These are phyloP conservation scores for Anarhynchus alexandrinus DNA, from an alignment of 2,113 vertebrate species.

Conservation along the genomic window DNA sequence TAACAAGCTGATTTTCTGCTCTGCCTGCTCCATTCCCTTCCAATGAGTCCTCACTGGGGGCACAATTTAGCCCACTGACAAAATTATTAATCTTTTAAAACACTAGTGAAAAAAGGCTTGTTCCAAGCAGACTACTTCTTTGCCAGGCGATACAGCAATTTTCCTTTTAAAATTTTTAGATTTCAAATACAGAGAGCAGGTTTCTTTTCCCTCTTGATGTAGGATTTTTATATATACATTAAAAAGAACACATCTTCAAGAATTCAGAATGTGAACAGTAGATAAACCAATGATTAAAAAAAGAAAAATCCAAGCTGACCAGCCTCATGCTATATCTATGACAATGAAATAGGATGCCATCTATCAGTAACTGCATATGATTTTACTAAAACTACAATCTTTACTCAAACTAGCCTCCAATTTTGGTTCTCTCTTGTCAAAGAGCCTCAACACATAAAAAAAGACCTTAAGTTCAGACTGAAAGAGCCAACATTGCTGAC, in stretches of 20 bases:
- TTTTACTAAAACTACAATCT: neutral
- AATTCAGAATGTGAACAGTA: neutral
- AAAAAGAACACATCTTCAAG: neutral
- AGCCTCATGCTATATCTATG: neutral
- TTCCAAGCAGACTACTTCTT: neutral
- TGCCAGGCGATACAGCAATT: neutral
- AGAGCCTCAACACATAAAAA: neutral
- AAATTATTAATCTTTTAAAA: neutral
- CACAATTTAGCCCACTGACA: neutral
- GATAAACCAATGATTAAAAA: neutral
- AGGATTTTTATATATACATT: neutral
- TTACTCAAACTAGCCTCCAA: neutral
- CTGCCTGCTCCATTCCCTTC: neutral
- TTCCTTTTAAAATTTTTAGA: neutral
- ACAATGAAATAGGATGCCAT: neutral
- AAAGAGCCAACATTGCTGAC: neutral
- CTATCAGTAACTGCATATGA: neutral
- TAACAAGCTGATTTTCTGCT: neutral
- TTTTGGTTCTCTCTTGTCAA: neutral
- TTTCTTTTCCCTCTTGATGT: neutral
- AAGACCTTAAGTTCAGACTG: neutral
- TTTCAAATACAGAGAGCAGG: neutral
- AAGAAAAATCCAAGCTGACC: neutral
- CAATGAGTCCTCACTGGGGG: neutral
- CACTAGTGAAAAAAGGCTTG: neutral